Evolutionary conservation across 2,888 invertebrate genomes (phyloP).

Genomic region (Pristionchus arcanus): DNA sequence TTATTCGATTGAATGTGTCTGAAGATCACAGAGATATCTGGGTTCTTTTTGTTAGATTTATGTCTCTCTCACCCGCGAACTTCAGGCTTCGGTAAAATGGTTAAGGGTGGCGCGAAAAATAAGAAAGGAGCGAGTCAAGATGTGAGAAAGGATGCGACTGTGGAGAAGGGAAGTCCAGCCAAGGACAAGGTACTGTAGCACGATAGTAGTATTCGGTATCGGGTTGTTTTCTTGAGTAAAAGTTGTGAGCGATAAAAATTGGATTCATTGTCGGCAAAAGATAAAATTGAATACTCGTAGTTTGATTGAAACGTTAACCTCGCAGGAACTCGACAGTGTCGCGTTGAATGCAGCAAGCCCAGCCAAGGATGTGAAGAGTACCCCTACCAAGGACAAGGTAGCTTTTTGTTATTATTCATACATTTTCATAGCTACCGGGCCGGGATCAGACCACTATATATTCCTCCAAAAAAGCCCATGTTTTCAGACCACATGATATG

Average conservation of each 20-base stretch:
- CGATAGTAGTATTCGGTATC: not conserved
- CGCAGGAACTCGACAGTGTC: not conserved
- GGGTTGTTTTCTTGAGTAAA: too few relatives aligned
- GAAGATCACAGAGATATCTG: conserved; percentile 25
- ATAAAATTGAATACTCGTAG: not conserved
- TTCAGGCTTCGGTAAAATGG: conserved; percentile 8
- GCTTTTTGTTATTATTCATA: too few relatives aligned
- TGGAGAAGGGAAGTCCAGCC: conserved; percentile 5
- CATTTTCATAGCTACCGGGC: too few relatives aligned
- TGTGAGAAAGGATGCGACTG: not conserved
- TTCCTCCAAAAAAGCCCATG: too few relatives aligned
- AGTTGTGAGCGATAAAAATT: too few relatives aligned
- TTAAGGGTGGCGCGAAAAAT: not conserved
- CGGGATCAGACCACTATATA: too few relatives aligned
- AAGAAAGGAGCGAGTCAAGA: not conserved
- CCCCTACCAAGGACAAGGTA: not conserved
- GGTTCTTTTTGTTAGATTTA: not conserved
- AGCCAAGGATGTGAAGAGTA: not conserved
- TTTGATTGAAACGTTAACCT: not conserved
- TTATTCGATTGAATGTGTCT: not conserved
- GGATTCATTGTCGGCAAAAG: too few relatives aligned
- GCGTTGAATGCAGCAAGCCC: not conserved
- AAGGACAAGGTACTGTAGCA: conserved; percentile 1
- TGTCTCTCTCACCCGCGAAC: not conserved
- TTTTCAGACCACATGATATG: too few relatives aligned